Evolutionary conservation across 2,888 invertebrate genomes (phyloP).

Genomic region (Epirrhoe alternata): DNA sequence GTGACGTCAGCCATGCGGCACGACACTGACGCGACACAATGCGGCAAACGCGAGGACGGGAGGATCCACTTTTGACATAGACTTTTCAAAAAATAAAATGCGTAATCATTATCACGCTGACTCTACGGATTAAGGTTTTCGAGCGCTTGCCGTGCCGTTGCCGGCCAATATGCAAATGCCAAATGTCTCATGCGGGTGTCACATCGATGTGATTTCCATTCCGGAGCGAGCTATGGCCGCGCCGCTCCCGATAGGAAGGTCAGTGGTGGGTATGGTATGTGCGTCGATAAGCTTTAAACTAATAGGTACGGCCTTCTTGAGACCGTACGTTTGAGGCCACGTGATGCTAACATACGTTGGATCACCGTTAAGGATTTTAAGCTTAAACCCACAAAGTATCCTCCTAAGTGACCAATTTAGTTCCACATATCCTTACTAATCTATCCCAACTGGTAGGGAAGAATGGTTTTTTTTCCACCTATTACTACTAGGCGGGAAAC

Average conservation of each 20-base stretch:
- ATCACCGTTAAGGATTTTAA: neutral
- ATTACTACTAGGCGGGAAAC: too few species aligned
- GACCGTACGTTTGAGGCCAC: slow-evolving; percentile 1
- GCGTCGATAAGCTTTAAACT: neutral
- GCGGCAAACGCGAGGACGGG: too few species aligned
- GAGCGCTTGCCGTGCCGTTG: neutral
- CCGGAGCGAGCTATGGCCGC: neutral
- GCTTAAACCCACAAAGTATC: neutral
- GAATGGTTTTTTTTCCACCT: too few species aligned
- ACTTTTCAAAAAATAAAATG: too few species aligned
- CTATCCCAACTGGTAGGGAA: too few species aligned
- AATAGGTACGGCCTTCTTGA: neutral
- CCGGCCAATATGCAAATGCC: neutral
- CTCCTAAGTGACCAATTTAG: too few species aligned
- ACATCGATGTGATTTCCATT: slow-evolving; percentile 1
- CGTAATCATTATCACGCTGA: too few species aligned
- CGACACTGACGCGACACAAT: neutral
- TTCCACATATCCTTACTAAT: too few species aligned
- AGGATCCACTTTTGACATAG: too few species aligned
- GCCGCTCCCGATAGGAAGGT: neutral
- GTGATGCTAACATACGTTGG: neutral
- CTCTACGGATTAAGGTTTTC: too few species aligned
- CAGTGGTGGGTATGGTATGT: neutral
- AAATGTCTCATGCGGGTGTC: slow-evolving; percentile 3
- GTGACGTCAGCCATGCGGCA: neutral